Evolutionary conservation across 2,888 invertebrate genomes (phyloP), one percentile per base, ranked within the genome.

Genomic region (Synergus laeviventris): DNA sequence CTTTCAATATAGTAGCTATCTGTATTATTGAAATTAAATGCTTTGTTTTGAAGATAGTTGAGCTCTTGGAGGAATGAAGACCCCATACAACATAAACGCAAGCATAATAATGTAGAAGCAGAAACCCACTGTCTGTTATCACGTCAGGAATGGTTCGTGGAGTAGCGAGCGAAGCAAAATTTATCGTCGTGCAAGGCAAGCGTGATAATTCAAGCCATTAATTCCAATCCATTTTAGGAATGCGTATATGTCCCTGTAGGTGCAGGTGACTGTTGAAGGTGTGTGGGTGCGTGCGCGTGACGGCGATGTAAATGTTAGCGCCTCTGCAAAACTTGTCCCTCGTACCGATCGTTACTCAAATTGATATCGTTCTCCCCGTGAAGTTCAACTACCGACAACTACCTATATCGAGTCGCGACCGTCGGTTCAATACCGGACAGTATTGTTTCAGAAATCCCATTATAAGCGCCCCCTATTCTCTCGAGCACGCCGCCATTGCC

Each of bases 381-480:
- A 80, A 80, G 79, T 82, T 81, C 74, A 78, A 49, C 76, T 77
- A 79, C 78, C 74, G 74, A 74, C 78, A 79, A 79, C 75, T 74
- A 79, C 74, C 78, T 81, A 79, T 79, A 81, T 76, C 76, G 79
- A 79, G 74, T 81, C 81, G 78, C 78, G 78, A 77, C 75, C 76
- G 79, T 77, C 81, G 82, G 84, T 81, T 86, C 86, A 83, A 86
- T 85, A 84, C 80, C 81, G 86, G 83, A 81, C 81, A 82, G 84
- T 85, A 86, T 87, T 86, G 87, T 86, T 86, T 86, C 84, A 84
- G 84, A 86, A 86, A 84, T 86, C 82, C 84, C 81, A 85, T 87
- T 86, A 86, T 84, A 84, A 84, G 79, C 84, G 80, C 73, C 77
- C 79, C 76, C 80, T 73, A 76, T 81, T 78, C 75, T 76, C 45